These are phyloP conservation scores for Drosophila peninsularis DNA, from an alignment of 2,888 invertebrate genomes.

Conservation along the genomic window DNA sequence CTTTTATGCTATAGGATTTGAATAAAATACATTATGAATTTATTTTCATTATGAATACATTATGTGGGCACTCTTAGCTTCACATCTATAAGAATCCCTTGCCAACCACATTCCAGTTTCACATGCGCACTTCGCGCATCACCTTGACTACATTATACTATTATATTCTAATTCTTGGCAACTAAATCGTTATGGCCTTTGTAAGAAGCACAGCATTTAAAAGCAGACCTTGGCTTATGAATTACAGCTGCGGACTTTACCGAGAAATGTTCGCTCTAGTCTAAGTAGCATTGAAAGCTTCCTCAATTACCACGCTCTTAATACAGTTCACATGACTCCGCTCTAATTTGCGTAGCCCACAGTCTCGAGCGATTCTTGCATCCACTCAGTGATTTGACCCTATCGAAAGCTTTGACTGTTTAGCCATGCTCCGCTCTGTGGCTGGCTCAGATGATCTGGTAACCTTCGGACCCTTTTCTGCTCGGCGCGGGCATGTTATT, in stretches of 20 bases:
- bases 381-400: constrained; percentile 15
- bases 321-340: constrained; percentile 17
- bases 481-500: constrained; percentile 35
- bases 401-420: constrained; percentile 9
- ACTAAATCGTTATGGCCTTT: neutral
- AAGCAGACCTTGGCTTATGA: neutral
- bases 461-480: constrained; percentile 32
- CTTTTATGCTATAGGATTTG: too few species aligned
- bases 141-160: neutral
- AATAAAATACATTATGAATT: too few species aligned
- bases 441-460: constrained; percentile 25
- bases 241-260: constrained; percentile 5
- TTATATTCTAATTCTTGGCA: neutral
- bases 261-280: neutral
- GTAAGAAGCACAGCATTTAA: neutral
- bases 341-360: constrained; percentile 29
- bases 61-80: too few species aligned
- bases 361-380: constrained; percentile 30
- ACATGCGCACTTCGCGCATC: neutral
- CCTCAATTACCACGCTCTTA: constrained; percentile 22
- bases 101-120: neutral
- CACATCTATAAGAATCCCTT: neutral
- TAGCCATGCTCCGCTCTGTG: constrained; percentile 9
- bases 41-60: too few species aligned
- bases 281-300: constrained; percentile 31